Conservation (phyloP, 2,888 invertebrate genomes). For the Aphidoletes aphidimyza region DNA sequence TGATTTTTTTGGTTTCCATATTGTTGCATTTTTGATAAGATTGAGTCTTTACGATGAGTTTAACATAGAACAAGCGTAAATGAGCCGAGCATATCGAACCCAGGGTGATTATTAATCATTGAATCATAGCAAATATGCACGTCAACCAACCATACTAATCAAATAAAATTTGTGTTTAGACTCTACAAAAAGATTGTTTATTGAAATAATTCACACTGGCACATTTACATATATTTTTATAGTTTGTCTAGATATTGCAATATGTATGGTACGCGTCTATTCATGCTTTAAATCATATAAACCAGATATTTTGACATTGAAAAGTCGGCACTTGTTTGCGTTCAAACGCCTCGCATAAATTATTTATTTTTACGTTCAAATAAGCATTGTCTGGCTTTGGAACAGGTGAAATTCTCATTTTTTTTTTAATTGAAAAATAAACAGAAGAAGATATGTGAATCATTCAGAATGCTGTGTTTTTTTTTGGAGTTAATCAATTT, state of each 20-base stretch:
- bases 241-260: no score
- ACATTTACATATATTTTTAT: not conserved
- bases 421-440: no score
- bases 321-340: not conserved
- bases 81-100: not conserved
- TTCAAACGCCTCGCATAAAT: not conserved
- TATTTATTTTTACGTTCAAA: not conserved
- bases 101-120: not conserved
- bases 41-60: no score
- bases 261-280: not conserved
- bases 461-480: no score
- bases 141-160: not conserved
- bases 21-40: no score
- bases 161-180: not conserved
- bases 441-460: no score
- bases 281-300: not conserved
- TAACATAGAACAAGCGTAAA: no score
- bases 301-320: not conserved
- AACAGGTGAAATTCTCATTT: not conserved
- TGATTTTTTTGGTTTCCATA: no score
- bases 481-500: no score
- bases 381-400: not conserved
- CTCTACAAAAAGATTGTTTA: not conserved
- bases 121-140: not conserved
- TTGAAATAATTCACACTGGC: not conserved